Evolutionary conservation across 2,888 invertebrate species (phyloP), one percentile per base, ranked within the genome.

Genomic region (Lepidochitona cinerea): DNA sequence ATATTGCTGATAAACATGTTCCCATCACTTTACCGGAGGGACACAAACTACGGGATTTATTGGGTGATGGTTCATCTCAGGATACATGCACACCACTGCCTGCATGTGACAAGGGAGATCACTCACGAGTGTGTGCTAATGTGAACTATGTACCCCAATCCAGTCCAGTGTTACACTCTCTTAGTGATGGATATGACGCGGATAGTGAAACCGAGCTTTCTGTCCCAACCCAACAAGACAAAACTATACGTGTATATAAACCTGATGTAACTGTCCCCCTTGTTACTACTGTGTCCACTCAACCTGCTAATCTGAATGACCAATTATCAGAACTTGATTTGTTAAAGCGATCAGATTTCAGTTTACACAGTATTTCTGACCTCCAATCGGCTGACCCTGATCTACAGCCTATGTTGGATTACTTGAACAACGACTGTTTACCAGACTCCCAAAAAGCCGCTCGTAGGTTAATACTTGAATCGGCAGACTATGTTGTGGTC

Each of bases 391-490:
- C 12, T 2, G 81, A 78, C 35, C 2, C 14, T 5, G 36, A 67
- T 14, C 26, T 76, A 7, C 32, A 70, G 23, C 73, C 74, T 12
- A 52, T 75, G 23, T 73, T 77, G 35, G 18, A 41, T 5, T 78
- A 70, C 64, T 23, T 78, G 14, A 9, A n/a, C 12, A 14, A 53
- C 0, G 72, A 49, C 33, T 36, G 35, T 32, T 29, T 78, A 12
- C 76, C 81, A 18, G 37, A 68, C 32, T 75, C 75, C 54, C 78
- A 79, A 52, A 77, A 70, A 32, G 4, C 23, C 12, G 76, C 78
- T 23, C 32, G 78, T 35, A 54, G 66, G 9, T 29, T 73, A 26
- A 26, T 73, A 1, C 26, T 73, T 5, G 33, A 23, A 65, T 53
- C n/a, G n/a, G n/a, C n/a, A n/a, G 37, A 26, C 23, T 53, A 5